Conservation (phyloP, 2,113 vertebrate genomes). For the Dryoscopus gambensis region DNA sequence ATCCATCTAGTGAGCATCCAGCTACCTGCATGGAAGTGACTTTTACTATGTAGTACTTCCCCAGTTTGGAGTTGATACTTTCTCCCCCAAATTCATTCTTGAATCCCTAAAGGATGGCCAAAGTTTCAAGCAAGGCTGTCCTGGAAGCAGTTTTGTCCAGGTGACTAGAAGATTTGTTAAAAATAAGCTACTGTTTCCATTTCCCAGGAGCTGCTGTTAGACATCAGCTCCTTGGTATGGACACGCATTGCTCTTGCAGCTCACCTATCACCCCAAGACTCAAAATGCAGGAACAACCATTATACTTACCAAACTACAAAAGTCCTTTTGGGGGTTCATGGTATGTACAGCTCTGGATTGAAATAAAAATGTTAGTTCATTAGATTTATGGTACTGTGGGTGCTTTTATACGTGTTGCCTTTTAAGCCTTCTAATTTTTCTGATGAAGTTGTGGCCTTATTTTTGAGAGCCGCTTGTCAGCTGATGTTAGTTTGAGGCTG, state of each 20-base stretch:
- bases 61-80: neutral
- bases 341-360: neutral
- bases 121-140: neutral
- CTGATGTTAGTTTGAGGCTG: neutral
- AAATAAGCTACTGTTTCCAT: neutral
- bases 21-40: neutral
- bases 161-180: neutral
- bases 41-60: neutral
- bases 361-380: neutral
- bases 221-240: neutral
- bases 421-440: neutral
- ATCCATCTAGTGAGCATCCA: neutral
- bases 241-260: neutral
- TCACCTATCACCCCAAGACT: neutral
- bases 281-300: neutral
- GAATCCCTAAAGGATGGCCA: neutral
- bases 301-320: neutral
- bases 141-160: neutral
- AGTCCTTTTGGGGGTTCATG: neutral
- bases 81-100: neutral
- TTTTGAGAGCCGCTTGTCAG: neutral
- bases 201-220: neutral
- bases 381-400: neutral
- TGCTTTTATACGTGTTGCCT: neutral
- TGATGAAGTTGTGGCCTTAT: neutral